Evolutionary conservation across 2,888 invertebrate species (phyloP).

Genomic region (Mythimna vitellina): DNA sequence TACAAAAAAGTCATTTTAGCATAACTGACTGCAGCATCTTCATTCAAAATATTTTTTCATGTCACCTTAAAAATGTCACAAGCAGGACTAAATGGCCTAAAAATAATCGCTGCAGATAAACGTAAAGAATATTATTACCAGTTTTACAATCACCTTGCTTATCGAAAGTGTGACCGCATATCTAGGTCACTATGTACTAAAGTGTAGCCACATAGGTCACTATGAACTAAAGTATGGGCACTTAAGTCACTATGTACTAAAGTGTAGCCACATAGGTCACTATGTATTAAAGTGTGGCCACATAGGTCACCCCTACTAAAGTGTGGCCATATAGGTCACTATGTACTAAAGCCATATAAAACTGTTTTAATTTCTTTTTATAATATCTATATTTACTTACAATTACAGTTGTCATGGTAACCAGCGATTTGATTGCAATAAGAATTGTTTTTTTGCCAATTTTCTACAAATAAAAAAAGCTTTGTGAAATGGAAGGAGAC

Average conservation of each 20-base stretch:
- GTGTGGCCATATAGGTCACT: conserved; percentile 12
- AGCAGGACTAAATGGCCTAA: not conserved
- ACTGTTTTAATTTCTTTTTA: conserved; percentile 45
- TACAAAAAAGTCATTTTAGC: not conserved
- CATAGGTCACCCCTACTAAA: not conserved
- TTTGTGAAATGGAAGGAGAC: conserved; percentile 81
- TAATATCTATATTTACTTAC: conserved; percentile 45
- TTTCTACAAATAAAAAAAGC: conserved; percentile 80
- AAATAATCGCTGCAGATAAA: not conserved
- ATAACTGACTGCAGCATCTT: conserved; percentile 1
- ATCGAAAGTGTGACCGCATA: not conserved
- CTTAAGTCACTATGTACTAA: no score
- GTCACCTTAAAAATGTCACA: not conserved
- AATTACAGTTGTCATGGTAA: conserved; percentile 52
- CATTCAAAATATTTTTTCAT: not conserved
- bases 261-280: no score
- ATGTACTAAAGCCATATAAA: conserved; percentile 44
- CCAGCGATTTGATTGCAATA: conserved; percentile 81
- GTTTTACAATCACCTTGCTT: conserved; percentile 1
- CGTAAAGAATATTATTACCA: not conserved
- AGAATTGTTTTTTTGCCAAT: conserved; percentile 81
- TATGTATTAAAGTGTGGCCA: no score
- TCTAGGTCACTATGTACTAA: conserved; percentile 38
- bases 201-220: not conserved
- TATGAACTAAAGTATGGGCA: no score